Evolutionary conservation across 23 tunicate species (phyloP), one percentile per base, ranked within the genome.

Genomic region (Trididemnum miniatum): DNA sequence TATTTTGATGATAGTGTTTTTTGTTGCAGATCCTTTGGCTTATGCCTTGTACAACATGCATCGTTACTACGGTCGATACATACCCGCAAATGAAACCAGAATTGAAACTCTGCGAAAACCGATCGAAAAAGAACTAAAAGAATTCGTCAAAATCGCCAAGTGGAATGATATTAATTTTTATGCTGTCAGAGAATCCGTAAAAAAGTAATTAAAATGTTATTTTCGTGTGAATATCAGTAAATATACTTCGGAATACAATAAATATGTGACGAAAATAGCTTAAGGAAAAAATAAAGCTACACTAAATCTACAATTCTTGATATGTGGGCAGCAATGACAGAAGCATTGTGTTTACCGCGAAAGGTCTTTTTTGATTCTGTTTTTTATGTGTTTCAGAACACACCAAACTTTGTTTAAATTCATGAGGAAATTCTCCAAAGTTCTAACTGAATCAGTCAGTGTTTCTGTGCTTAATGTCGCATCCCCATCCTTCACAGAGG

Each of bases 151-250:
- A 76, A 93, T 93, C 54, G 82, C 87, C 27, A 84, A 80, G 60
- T 93, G 98, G 98, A 93, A 88, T 52, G 90, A 88, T 65, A 73
- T 83, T 38, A 93, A 88, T 40, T 88, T 84, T 32, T 93, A 89
- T 51, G 84, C 97, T 5, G 81, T 83, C 33, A 83, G 83, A 51
- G 88, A 87, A 34, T 80, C 87, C 7, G 71, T 67, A 18, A 65
- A 62, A 57, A 88, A 77, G 94, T 83, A 86, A 66, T 5, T 27
- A n/a, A n/a, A n/a, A 31, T 4, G 22, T 62, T 62, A 44, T 9
- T 44, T 44, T 44, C 54, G 54, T 44, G n/a, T n/a, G n/a, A n/a
- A n/a, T n/a, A n/a, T n/a, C n/a, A n/a, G n/a, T n/a, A n/a, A n/a
- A n/a, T n/a, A n/a, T n/a, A n/a, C n/a, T n/a, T n/a, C n/a, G n/a